Evolutionary conservation across 2,113 vertebrate species (phyloP), one percentile per base, ranked within the genome.

Genomic region (Hippolais icterina): DNA sequence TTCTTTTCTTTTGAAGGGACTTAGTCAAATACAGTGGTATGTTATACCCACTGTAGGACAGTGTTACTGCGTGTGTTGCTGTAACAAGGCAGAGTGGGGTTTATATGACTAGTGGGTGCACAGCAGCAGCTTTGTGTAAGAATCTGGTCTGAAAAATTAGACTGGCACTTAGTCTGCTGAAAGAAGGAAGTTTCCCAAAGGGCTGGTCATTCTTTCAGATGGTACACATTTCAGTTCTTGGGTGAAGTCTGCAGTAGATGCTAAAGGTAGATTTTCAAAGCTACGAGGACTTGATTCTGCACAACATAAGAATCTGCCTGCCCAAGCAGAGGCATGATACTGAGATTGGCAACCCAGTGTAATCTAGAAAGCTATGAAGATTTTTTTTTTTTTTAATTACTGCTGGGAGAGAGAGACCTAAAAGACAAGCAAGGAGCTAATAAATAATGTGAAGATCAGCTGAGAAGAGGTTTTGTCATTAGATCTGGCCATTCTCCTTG

Each of bases 81-180:
- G 35, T 94, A 80, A 83, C n/a, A 70, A 90, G 25, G 61, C 33
- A 54, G 61, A 72, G 37, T 71, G 56, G 37, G 27, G 21, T 78
- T 90, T 92, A 35, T 53, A 33, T 54, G 64, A 71, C 47, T 77
- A 35, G 16, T 87, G 35, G 33, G n/a, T 69, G 11, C 60, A 77
- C 17, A 88, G 35, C 66, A 93, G 33, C 46, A 83, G 60, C 41
- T 94, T 92, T 52, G 31, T 88, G 61, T 60, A 78, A 75, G 25
- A 79, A 65, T 9, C 47, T 8, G 23, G n/a, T 71, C 21, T 83
- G 82, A 91, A 87, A 87, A 84, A 29, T 42, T 66, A 59, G 65
- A 19, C 52, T 65, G 25, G 19, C 42, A 25, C 52, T 84, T 57
- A 50, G 63, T 76, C 70, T 91, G 29, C 39, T 91, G 42, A 71